Percentiles rank a stretch among this genome's conserved stretches.
These are phyloP conservation scores for Labia minor DNA, from an alignment of 2,888 invertebrate species.

Conservation along the genomic window DNA sequence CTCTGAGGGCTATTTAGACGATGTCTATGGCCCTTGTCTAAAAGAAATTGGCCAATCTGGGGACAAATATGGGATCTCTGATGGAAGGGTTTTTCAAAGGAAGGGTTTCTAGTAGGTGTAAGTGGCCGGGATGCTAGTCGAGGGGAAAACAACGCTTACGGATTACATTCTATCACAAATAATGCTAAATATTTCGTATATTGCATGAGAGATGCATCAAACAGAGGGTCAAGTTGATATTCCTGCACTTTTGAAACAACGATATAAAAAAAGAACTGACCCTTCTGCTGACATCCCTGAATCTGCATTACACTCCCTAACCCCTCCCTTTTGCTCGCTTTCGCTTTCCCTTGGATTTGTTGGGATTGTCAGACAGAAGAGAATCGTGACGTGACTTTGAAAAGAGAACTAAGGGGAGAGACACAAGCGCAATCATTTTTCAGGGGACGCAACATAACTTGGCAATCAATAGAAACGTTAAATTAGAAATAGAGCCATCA, in stretches of 20 bases:
- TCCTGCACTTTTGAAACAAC: neutral
- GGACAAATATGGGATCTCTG: neutral
- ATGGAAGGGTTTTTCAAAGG: slow-evolving; percentile 8
- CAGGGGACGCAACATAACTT: neutral
- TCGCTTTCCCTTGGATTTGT: slow-evolving; percentile 7
- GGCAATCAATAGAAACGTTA: neutral
- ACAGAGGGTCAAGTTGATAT: slow-evolving; percentile 7
- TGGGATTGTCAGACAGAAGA: slow-evolving; percentile 13
- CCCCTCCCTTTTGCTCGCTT: too few relatives aligned
- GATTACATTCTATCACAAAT: neutral
- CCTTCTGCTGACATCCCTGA: slow-evolving; percentile 2
- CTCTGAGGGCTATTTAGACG: neutral
- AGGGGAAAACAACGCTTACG: neutral
- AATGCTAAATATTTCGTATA: neutral
- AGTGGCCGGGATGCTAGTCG: neutral
- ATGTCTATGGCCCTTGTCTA: neutral
- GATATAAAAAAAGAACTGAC: neutral
- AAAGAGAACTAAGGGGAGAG: neutral
- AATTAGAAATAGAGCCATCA: neutral
- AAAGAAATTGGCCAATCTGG: slow-evolving; percentile 13
- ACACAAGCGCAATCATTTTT: neutral
- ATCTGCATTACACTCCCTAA: slow-evolving; percentile 5
- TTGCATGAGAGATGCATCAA: neutral
- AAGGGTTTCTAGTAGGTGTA: neutral
- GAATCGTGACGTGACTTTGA: slow-evolving; percentile 13